A percentile compares a stretch with the other conserved stretches of the same genome.
phyloP scores from a whole-genome alignment of 2,797 vertebrate genomes.

The Gymnoscopelus microlampas region DNA sequence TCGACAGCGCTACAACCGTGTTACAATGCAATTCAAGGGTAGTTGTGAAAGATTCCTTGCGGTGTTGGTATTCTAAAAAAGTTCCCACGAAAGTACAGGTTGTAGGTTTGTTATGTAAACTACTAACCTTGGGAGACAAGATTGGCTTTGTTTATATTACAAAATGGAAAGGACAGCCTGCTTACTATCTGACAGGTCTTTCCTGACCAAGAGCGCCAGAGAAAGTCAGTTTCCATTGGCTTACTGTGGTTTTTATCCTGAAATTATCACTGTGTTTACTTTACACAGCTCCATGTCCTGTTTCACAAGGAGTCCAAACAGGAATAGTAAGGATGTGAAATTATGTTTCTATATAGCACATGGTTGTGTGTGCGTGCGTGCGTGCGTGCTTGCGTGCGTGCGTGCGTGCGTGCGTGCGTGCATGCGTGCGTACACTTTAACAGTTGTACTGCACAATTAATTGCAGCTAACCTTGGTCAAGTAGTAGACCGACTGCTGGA shows the following conservation, averaged over 20 bases:
- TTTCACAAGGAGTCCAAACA: conserved; percentile 44
- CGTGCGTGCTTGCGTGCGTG: background rate
- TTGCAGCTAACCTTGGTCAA: conserved; percentile 81
- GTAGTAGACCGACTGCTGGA: conserved; percentile 88
- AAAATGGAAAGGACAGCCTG: conserved; percentile 49
- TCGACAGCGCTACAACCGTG: too few relatives aligned
- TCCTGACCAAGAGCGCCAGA: conserved; percentile 44
- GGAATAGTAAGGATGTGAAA: conserved; percentile 7
- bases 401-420: background rate
- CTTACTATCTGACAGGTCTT: conserved; percentile 59
- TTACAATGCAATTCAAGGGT: background rate
- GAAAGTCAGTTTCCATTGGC: conserved; percentile 55
- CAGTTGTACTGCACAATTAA: background rate
- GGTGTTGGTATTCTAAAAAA: background rate
- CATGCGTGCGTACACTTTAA: background rate
- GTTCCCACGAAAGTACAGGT: conserved; percentile 23
- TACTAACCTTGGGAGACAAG: conserved; percentile 43
- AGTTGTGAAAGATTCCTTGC: background rate
- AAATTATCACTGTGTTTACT: conserved; percentile 57
- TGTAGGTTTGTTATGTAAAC: conserved; percentile 28
- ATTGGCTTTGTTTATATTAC: conserved; percentile 60
- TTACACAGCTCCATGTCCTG: conserved; percentile 57
- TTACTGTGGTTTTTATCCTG: conserved; percentile 65
- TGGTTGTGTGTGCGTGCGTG: background rate
- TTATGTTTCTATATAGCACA: background rate